A percentile compares a stretch with the other conserved stretches of the same genome.
phyloP scores from a whole-genome alignment of 2,888 invertebrate genomes.

The Nomada fabriciana region DNA sequence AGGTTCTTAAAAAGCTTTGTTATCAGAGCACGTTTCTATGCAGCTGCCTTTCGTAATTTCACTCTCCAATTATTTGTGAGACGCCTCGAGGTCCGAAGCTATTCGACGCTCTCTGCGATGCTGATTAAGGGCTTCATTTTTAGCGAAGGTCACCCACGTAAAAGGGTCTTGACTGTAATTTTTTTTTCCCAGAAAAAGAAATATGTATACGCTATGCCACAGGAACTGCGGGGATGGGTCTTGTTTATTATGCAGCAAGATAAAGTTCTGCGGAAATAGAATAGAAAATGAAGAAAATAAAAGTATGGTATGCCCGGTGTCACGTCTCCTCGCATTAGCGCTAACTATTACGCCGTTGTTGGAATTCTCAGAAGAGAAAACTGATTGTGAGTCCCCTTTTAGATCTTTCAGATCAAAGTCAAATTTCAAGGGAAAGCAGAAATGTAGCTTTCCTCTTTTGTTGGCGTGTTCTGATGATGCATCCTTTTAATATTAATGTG shows the following conservation, averaged over 20 bases:
- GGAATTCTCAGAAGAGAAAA: conserved; percentile 28
- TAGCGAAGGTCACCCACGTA: conserved; percentile 36
- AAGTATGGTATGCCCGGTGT: conserved; percentile 24
- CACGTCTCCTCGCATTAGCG: conserved; percentile 18
- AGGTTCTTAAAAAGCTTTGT: conserved; percentile 57
- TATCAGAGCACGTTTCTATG: conserved; percentile 49
- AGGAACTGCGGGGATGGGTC: not conserved
- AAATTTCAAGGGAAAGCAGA: not conserved
- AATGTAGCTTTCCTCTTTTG: not conserved
- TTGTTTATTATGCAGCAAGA: conserved; percentile 56
- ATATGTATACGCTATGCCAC: not conserved
- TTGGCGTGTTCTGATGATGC: too few relatives aligned
- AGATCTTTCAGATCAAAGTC: not conserved
- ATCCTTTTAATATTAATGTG: too few relatives aligned
- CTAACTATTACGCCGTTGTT: conserved; percentile 29
- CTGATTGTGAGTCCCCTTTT: conserved; percentile 1
- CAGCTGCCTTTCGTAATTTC: conserved; percentile 55
- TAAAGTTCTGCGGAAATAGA: conserved; percentile 47
- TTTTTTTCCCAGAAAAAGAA: not conserved
- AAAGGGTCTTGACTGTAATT: conserved; percentile 22
- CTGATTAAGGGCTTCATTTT: conserved; percentile 68
- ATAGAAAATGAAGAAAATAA: conserved; percentile 47
- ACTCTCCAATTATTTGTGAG: conserved; percentile 61
- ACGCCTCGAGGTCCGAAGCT: conserved; percentile 34
- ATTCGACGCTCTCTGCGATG: conserved; percentile 47